These are phyloP conservation scores for Salminus brasiliensis DNA, from an alignment of 2,113 vertebrate species.

Conservation along the genomic window DNA sequence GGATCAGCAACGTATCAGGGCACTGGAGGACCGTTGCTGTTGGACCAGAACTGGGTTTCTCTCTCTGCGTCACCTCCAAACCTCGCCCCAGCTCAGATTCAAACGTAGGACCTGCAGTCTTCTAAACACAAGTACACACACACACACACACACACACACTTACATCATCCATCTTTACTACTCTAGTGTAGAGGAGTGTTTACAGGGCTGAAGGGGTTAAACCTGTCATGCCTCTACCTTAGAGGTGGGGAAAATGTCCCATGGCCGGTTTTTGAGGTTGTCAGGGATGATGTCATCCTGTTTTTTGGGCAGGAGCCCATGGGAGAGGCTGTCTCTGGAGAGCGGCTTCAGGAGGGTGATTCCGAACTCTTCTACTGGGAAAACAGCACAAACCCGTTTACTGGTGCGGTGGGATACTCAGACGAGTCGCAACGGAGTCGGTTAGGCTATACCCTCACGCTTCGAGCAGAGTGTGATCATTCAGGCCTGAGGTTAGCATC, in stretches of 20 bases:
- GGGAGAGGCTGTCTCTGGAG: conserved; percentile 69
- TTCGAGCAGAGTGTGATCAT: too few relatives aligned
- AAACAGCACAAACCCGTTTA: neutral
- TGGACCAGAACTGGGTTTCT: conserved; percentile 5
- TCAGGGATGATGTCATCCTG: conserved; percentile 78
- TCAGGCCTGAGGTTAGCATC: too few relatives aligned
- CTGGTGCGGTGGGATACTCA: neutral
- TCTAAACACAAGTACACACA: conserved; percentile 69
- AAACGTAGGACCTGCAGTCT: conserved; percentile 62
- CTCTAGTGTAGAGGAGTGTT: neutral
- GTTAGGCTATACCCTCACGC: too few relatives aligned
- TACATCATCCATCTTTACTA: neutral
- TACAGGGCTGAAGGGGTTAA: neutral
- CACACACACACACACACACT: neutral
- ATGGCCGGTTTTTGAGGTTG: conserved; percentile 77
- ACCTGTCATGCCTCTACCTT: conserved; percentile 74
- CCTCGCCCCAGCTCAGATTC: conserved; percentile 68
- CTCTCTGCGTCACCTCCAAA: conserved; percentile 63
- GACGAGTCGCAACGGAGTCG: too few relatives aligned
- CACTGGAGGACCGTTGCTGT: conserved; percentile 64
- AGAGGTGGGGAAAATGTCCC: conserved; percentile 71
- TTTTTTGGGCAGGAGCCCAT: conserved; percentile 81
- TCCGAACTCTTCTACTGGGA: conserved; percentile 75
- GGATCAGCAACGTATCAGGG: conserved; percentile 82
- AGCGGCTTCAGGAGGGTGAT: conserved; percentile 84